Conservation (phyloP, 1,140 invertebrate species). For the Teleopsis dalmanni region DNA sequence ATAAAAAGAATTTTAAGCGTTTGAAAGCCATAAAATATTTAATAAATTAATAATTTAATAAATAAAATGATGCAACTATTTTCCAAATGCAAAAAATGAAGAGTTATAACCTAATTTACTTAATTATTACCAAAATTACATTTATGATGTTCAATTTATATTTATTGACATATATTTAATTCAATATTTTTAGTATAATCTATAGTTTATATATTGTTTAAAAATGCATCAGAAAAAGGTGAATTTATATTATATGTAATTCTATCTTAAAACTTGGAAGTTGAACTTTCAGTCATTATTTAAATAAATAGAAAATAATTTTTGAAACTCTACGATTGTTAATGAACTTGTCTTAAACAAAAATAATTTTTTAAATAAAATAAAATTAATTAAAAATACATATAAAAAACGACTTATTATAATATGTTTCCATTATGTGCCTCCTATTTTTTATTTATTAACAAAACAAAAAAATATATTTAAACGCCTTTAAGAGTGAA, state of each 20-base stretch:
- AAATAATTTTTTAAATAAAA: not conserved
- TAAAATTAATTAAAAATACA: not conserved
- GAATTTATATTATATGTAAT: not conserved
- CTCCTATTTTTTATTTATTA: conserved; percentile 8
- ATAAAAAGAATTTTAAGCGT: too few species aligned
- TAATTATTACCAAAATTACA: too few species aligned
- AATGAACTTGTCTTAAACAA: not conserved
- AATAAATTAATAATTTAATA: too few species aligned
- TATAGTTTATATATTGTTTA: too few species aligned
- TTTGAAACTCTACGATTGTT: not conserved
- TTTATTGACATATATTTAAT: too few species aligned
- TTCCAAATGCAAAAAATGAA: too few species aligned
- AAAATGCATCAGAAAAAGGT: too few species aligned
- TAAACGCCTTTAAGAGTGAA: conserved; percentile 4
- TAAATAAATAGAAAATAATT: not conserved
- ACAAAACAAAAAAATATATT: conserved; percentile 3
- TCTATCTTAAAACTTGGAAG: not conserved
- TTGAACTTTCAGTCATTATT: not conserved
- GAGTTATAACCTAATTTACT: too few species aligned
- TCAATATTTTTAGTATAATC: too few species aligned
- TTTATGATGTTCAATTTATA: too few species aligned
- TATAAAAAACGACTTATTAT: not conserved
- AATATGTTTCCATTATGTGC: conserved; percentile 10
- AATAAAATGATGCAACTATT: too few species aligned
- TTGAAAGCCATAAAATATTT: too few species aligned